Evolutionary conservation across 2,113 vertebrate genomes (phyloP).

Genomic region (Oreochromis spilurus): DNA sequence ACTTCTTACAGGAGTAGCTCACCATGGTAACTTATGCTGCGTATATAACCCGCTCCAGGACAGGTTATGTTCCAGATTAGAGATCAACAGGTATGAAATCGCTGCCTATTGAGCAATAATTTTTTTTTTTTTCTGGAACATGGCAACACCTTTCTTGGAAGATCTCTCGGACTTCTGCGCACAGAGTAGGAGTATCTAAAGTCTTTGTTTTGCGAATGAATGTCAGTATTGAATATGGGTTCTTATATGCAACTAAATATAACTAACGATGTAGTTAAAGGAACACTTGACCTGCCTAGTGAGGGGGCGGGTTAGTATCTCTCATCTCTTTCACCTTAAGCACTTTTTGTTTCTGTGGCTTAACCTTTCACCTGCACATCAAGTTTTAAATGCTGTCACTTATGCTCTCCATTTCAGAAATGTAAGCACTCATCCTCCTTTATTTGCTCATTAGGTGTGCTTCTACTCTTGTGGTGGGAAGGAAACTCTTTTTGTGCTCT

Average conservation of each 20-base stretch:
- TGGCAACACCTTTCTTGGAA: background rate
- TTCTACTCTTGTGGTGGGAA: background rate
- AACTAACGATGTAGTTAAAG: background rate
- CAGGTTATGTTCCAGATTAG: background rate
- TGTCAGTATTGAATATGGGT: background rate
- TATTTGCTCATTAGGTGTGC: background rate
- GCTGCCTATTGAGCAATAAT: background rate
- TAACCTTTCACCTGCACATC: background rate
- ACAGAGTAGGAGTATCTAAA: background rate
- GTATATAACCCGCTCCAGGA: background rate
- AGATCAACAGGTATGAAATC: background rate
- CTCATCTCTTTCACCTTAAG: background rate
- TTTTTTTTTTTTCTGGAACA: background rate
- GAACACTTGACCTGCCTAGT: background rate
- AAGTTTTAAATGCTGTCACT: background rate
- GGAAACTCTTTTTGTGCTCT: background rate
- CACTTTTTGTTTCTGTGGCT: background rate
- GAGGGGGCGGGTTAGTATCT: background rate
- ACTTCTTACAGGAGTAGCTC: background rate
- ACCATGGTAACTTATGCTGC: background rate
- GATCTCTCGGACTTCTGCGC: background rate
- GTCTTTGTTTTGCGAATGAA: background rate
- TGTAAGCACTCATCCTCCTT: background rate
- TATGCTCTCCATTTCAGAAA: background rate
- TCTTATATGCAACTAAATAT: background rate